A percentile compares a stretch with the other conserved stretches of the same genome.
These are phyloP conservation scores for Pyrgus malvae DNA, from an alignment of 2,888 invertebrate species.

Conservation along the genomic window DNA sequence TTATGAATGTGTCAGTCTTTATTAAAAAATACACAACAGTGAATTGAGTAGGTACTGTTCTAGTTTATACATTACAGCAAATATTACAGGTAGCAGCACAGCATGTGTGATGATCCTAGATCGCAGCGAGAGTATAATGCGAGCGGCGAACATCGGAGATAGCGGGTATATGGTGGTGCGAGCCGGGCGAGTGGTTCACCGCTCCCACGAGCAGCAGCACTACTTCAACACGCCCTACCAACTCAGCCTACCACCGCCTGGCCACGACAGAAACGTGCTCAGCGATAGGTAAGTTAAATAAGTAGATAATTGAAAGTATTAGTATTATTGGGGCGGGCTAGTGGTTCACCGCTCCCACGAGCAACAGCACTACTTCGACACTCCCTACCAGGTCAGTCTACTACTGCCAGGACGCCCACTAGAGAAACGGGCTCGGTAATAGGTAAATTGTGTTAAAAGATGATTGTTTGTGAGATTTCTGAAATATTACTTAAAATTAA, in stretches of 20 bases:
- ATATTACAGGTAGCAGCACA: conserved; percentile 93
- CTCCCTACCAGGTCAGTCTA: conserved; percentile 97
- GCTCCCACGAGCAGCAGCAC: conserved; percentile 98
- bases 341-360: conserved; percentile 97
- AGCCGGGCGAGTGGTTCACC: conserved; percentile 92
- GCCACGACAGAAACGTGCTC: conserved; percentile 91
- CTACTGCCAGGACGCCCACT: conserved; percentile 93
- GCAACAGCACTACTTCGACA: conserved; percentile 99
- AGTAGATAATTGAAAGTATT: background rate
- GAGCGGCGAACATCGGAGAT: conserved; percentile 99
- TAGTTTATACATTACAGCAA: too few species aligned
- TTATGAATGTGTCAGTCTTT: too few species aligned
- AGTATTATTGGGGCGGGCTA: conserved; percentile 90
- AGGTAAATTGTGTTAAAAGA: conserved; percentile 74
- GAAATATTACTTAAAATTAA: too few species aligned
- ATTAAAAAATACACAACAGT: too few species aligned
- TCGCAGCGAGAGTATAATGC: conserved; percentile 93
- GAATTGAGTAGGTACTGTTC: too few species aligned
- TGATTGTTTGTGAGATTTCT: background rate
- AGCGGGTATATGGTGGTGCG: conserved; percentile 98
- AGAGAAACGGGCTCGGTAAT: conserved; percentile 93
- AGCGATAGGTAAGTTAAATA: conserved; percentile 87
- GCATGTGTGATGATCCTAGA: conserved; percentile 98
- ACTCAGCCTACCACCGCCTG: conserved; percentile 95
- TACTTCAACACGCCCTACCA: conserved; percentile 99